Percentiles rank a stretch among this genome's conserved stretches.
Evolutionary conservation across 2,797 vertebrate species (phyloP).

Genomic region (Pelochelys cantorii): DNA sequence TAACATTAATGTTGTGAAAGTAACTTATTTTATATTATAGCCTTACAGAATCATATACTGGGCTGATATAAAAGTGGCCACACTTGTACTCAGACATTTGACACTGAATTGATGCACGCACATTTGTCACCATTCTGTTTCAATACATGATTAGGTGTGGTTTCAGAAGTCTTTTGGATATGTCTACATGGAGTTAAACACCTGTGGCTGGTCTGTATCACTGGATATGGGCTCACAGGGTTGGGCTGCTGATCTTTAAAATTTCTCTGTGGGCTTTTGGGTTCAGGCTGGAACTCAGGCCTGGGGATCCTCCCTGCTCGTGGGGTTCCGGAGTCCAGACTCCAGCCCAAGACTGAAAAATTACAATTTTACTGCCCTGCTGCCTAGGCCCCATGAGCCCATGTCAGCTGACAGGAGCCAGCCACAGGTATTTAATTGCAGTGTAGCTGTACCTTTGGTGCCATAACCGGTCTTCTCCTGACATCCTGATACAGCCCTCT

Average conservation of each 20-base stretch:
- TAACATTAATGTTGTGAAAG: not conserved
- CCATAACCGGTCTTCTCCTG: not conserved
- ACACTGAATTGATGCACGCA: not conserved
- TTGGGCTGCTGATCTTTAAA: not conserved
- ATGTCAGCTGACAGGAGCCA: not conserved
- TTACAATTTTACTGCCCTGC: too few relatives aligned
- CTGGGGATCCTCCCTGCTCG: not conserved
- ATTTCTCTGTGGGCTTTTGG: not conserved
- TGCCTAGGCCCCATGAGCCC: not conserved
- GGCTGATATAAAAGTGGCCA: not conserved
- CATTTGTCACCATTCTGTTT: rapidly evolving
- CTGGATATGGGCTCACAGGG: not conserved
- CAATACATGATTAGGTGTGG: not conserved
- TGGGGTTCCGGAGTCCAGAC: too few relatives aligned
- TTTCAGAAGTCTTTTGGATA: not conserved
- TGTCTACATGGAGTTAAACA: not conserved
- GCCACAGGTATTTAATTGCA: not conserved
- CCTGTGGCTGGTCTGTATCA: not conserved
- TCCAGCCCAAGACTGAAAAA: too few relatives aligned
- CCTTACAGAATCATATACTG: not conserved
- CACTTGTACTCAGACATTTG: not conserved
- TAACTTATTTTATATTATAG: not conserved
- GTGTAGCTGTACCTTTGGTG: not conserved
- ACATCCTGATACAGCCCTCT: not conserved
- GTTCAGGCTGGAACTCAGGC: not conserved